A percentile compares a stretch with the other conserved stretches of the same genome.
Evolutionary conservation across 2,888 invertebrate genomes (phyloP).

Genomic region (Agrotis ipsilon): DNA sequence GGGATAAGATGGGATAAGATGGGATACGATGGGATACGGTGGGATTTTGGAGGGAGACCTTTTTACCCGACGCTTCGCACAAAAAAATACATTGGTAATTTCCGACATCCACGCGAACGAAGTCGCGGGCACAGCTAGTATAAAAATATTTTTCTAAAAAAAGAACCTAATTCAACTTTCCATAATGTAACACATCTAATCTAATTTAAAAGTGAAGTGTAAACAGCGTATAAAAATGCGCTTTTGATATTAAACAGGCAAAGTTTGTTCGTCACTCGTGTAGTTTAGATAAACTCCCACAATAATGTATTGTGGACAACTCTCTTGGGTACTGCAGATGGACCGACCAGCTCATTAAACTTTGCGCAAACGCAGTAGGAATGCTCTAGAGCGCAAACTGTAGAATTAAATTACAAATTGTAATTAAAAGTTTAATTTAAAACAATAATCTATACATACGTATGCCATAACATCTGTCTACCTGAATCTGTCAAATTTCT

Average conservation of each 20-base stretch:
- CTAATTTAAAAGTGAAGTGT: conserved; percentile 32
- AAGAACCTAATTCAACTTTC: conserved; percentile 48
- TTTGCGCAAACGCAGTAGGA: conserved; percentile 25
- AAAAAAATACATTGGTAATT: no score
- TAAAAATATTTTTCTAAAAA: conserved; percentile 24
- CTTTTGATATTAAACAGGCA: conserved; percentile 49
- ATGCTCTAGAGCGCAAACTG: background rate
- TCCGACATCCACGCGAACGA: no score
- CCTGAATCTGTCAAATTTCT: no score
- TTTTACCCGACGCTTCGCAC: no score
- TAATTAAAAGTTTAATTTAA: background rate
- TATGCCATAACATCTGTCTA: no score
- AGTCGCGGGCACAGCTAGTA: no score
- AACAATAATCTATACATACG: no score
- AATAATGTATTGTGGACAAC: conserved; percentile 40
- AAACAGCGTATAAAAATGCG: conserved; percentile 19
- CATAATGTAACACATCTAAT: conserved; percentile 21
- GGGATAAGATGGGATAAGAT: no score
- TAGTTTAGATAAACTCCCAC: conserved; percentile 39
- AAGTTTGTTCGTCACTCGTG: conserved; percentile 50
- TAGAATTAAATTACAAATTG: conserved; percentile 8
- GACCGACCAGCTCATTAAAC: conserved; percentile 52
- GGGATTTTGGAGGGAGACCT: no score
- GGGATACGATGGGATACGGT: no score
- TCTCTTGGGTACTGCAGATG: conserved; percentile 35